Evolutionary conservation across 1,140 invertebrate species (phyloP), one percentile per base, ranked within the genome.

Genomic region (Eumeta japonica): DNA sequence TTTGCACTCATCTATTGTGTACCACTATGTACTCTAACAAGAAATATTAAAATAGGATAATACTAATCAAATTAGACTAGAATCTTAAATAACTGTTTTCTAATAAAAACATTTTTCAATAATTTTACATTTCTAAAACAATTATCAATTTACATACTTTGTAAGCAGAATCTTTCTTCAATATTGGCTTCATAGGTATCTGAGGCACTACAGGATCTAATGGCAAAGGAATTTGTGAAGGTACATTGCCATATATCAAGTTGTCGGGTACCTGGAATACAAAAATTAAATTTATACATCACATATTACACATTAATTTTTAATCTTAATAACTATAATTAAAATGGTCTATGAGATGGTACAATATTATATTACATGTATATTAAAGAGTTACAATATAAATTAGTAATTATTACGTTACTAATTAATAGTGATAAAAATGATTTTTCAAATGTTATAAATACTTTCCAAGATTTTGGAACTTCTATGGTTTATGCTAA

Each of bases 201-300:
- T 62, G 52, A 55, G 77, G 39, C 59, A 62, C 49, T 48, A 75
- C 56, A 45, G 81, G 72, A 27, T 85, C 84, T 55, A 87, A 76
- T 38, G 90, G 90, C 36, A 92, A 60, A 15, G 89, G 90, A 50
- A 92, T 90, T 70, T 88, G 84, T 5, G 85, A 83, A 13, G 87
- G 80, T 13, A 83, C 51, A 48, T 79, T 81, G n/a, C 78, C 78
- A 71, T 58, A 62, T 50, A 79, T 48, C 16, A 75, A 36, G 40
- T 76, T 71, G 28, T 71, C 66, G 16, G 64, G 67, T 44, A 62
- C 50, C 73, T 76, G 48, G 32, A 61, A 40, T 33, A 42, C 20
- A 30, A 14, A 36, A 46, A 28, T 15, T 16, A 35, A 10, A 27
- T 33, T 9, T 45, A 32, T 16, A 12, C 11, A 50, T 24, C 24